phyloP scores from a whole-genome alignment of 2,797 vertebrate species.

The Notoglanidium macrostoma region DNA sequence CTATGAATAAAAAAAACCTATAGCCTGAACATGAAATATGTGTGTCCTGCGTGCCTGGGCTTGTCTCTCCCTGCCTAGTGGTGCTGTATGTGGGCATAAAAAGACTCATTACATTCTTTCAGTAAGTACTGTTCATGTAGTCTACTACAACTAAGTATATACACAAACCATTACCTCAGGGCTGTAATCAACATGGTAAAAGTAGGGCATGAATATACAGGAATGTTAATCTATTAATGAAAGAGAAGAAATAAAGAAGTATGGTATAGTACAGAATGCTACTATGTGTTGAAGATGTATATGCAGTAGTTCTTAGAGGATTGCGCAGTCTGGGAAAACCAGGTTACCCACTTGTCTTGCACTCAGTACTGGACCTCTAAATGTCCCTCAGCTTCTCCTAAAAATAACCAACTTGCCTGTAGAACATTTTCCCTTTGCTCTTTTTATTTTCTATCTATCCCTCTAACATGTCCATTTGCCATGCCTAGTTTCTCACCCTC shows the following conservation, averaged over 20 bases:
- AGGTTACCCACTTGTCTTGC: constrained; percentile 80
- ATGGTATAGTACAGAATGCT: not conserved
- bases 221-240: not conserved
- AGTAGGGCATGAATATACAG: not conserved
- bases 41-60: not conserved
- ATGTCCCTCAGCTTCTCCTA: constrained; percentile 66
- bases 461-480: not conserved
- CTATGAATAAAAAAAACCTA: not conserved
- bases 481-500: not conserved
- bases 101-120: not conserved
- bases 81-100: not conserved
- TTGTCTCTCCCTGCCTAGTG: not conserved
- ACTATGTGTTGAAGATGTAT: constrained; percentile 53
- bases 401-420: constrained; percentile 68
- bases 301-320: constrained; percentile 63
- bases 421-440: not conserved
- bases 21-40: not conserved
- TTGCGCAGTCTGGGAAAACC: constrained; percentile 67
- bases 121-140: not conserved
- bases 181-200: not conserved
- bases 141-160: not conserved
- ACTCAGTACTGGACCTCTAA: constrained; percentile 62
- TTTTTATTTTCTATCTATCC: constrained; percentile 3
- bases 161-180: not conserved
- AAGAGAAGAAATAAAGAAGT: not conserved